Evolutionary conservation across 2,888 invertebrate genomes (phyloP), one percentile per base, ranked within the genome.

Genomic region (Scaptodrosophila latifasciaeformis): DNA sequence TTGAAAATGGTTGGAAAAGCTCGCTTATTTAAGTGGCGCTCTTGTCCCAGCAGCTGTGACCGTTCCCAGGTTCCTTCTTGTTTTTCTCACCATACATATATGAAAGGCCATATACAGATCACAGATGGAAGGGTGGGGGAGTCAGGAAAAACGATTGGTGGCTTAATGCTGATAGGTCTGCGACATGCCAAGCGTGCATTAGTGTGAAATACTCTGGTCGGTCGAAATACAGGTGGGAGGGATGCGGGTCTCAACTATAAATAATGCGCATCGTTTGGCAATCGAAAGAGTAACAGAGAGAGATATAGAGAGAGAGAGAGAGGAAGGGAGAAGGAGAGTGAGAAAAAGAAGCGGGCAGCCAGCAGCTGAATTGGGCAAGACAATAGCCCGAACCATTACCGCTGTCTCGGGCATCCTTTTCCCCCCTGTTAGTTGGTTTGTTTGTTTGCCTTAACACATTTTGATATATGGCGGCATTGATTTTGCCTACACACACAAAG

Each of bases 401-500:
- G 24, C 17, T 47, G 27, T 35, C 37, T 37, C 29, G 24, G 7
- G 21, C 40, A 40, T 40, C 19, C 40, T 40, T 24, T 40, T 19
- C 15, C 37, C 27, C n/a, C n/a, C n/a, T n/a, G n/a, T n/a, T n/a
- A n/a, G 29, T 44, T 44, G 13, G 47, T 47, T 47, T 24, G 37
- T 37, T 37, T 13, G 37, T 17, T 43, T 31, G 24, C 31, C 27
- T 49, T 43, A 68, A 49, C 61, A 65, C 76, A 56, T 54, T 75
- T 80, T 75, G 75, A 75, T 75, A 80, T 80, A 75, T 80, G 74
- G 74, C 44, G 57, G 78, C 78, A 80, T 75, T 80, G 75, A 75
- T 75, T 80, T 75, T 58, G 76, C 64, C 60, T 49, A 60, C 47
- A 49, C 66, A 65, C 52, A 51, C 49, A 35, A 40, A 60, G 5